Base-by-base conservation (phyloP, 2,113 vertebrate genomes). In the Coregonus clupeaformis region DNA sequence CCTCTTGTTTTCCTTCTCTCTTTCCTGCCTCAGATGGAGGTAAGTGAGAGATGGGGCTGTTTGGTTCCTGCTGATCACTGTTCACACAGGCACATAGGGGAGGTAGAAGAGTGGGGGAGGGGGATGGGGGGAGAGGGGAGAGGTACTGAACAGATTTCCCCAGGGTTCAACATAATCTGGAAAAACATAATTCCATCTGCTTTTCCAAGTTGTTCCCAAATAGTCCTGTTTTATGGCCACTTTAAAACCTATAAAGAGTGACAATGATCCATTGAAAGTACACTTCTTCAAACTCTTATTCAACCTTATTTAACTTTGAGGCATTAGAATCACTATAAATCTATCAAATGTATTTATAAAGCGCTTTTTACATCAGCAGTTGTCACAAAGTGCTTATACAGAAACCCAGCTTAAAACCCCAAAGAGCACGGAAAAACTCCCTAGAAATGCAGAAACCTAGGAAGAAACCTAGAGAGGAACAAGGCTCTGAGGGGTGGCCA, bases 11-110 rank as follows among this genome's bases (percentile, higher is more conserved):
- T 89, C 82, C 88, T 80, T 76, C 77, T 76, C 77, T 85, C 81
- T 77, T 85, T 81, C 80, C 36, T 69, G 91, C 91, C 84, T 90
- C 90, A 94, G 93, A 94, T 77, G 93, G 93, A 91, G 92, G 93
- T 94, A 91, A 94, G 92, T 93, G 87, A 77, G 77, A 80, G 80
- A 75, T 73, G 70, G 80, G 77, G 80, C 14, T 85, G 64, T 88
- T 85, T 85, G 85, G 65, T 86, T 89, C 72, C 76, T 80, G 68
- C 78, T 71, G 82, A 88, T 91, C 91, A 87, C 83, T 84, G 91
- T 91, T 90, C 18, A 22, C 90, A 80, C 77, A 73, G 63, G 80
- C 80, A 83, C 76, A 77, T 77, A 72, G 73, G 78, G 73, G 83
- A 82, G 79, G 14, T 47, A 42, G 77, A 52, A 76, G 75, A 81